Evolutionary conservation across 2,888 invertebrate genomes (phyloP).

Genomic region (Steinernema hermaphroditum): DNA sequence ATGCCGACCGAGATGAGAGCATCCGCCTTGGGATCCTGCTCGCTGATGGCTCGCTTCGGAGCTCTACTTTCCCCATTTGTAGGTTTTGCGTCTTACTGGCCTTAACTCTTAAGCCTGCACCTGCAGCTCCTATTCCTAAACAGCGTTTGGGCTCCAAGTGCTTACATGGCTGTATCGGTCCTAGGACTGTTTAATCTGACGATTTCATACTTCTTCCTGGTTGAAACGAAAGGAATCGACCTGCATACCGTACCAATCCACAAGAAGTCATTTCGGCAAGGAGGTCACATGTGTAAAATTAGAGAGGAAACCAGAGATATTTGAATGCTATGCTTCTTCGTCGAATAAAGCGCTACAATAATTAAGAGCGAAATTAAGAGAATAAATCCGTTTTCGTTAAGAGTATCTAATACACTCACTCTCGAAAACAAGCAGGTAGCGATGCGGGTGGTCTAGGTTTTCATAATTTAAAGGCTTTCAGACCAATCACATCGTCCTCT

Average conservation of each 20-base stretch:
- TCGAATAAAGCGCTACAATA: no score
- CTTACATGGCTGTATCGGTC: conserved; percentile 56
- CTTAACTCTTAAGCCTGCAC: background rate
- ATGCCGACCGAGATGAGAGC: conserved; percentile 61
- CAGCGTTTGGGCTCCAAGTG: conserved; percentile 54
- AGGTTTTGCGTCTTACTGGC: background rate
- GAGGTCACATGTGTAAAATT: no score
- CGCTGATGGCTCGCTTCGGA: conserved; percentile 60
- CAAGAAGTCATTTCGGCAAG: no score
- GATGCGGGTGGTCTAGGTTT: no score
- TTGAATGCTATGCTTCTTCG: no score
- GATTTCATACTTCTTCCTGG: conserved; percentile 46
- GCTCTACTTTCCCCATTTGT: conserved; percentile 61
- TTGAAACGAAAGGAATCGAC: conserved; percentile 46
- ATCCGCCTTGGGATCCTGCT: conserved; percentile 59
- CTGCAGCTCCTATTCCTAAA: conserved; percentile 60
- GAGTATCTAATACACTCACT: no score
- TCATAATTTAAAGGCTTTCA: no score
- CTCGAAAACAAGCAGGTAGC: no score
- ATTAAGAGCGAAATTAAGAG: no score
- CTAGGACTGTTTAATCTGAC: conserved; percentile 56
- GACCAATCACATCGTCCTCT: no score
- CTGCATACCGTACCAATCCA: conserved; percentile 26
- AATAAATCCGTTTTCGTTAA: no score
- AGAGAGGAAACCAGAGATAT: no score